Evolutionary conservation across 2,113 vertebrate genomes (phyloP).

Genomic region (Antechinus flavipes): DNA sequence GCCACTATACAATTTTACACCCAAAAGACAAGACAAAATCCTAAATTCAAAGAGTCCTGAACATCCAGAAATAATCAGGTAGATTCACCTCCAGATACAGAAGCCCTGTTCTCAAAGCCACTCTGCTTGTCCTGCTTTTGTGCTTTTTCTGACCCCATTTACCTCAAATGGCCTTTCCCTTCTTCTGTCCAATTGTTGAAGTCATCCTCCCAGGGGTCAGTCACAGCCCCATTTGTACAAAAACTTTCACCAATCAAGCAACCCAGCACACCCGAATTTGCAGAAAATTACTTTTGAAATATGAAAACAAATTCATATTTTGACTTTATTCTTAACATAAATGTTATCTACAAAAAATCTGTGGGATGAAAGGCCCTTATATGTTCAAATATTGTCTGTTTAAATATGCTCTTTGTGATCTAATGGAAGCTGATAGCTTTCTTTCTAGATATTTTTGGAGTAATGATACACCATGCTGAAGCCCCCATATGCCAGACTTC

Average conservation of each 20-base stretch:
- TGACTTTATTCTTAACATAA: background rate
- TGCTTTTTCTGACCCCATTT: background rate
- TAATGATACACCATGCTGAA: background rate
- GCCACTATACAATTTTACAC: no score
- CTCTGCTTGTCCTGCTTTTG: background rate
- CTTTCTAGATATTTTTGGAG: background rate
- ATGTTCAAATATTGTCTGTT: background rate
- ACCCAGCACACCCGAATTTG: background rate
- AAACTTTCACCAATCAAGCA: background rate
- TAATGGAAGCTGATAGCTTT: background rate
- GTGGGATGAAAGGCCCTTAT: background rate
- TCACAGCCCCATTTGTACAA: background rate
- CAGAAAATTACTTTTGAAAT: background rate
- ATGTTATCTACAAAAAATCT: background rate
- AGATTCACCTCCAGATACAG: background rate
- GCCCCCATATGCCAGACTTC: background rate
- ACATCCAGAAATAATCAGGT: background rate
- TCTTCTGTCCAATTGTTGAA: background rate
- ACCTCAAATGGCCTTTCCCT: background rate
- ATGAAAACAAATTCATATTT: background rate
- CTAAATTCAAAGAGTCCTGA: no score
- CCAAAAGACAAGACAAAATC: no score
- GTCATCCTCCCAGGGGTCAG: background rate
- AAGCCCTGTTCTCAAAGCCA: background rate
- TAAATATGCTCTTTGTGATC: background rate